phyloP scores from a whole-genome alignment of 2,888 invertebrate species.

The Graphium colonna region DNA sequence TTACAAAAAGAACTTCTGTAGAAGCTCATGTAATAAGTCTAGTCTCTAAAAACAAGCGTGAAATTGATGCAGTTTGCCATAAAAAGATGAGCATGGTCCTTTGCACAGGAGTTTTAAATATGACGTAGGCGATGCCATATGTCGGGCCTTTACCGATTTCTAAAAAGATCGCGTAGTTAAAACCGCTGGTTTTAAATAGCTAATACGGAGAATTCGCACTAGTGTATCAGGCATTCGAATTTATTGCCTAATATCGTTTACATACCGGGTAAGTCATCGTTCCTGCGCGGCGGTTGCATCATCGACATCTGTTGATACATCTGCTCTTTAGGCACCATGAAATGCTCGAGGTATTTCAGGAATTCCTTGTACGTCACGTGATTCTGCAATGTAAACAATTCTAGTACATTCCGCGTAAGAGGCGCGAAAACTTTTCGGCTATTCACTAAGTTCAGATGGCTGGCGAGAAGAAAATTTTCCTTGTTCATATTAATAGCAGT shows the following conservation, averaged over 20 bases:
- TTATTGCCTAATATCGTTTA: slow-evolving; percentile 3
- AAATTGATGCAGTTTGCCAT: no score
- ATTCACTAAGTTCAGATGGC: not conserved
- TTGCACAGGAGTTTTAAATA: no score
- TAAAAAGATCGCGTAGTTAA: no score
- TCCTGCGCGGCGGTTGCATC: slow-evolving; percentile 58
- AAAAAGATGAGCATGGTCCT: no score
- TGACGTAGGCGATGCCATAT: no score
- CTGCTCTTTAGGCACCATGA: slow-evolving; percentile 72
- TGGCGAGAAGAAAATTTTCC: slow-evolving; percentile 10
- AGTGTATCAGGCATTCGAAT: not conserved
- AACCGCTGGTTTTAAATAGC: no score
- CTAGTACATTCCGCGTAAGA: slow-evolving; percentile 6
- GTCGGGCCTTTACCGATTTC: no score
- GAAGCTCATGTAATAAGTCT: no score
- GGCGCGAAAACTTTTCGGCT: not conserved
- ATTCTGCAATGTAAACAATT: slow-evolving; percentile 61
- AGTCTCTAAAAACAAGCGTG: no score
- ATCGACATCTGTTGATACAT: slow-evolving; percentile 68
- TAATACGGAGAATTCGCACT: not conserved
- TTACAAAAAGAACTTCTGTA: no score
- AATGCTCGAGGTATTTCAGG: slow-evolving; percentile 83
- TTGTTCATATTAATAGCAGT: not conserved
- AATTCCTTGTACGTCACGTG: slow-evolving; percentile 86
- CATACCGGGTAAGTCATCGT: slow-evolving; percentile 59